Evolutionary conservation across 2,113 vertebrate genomes (phyloP).

Genomic region (Clarias macrocephalus): DNA sequence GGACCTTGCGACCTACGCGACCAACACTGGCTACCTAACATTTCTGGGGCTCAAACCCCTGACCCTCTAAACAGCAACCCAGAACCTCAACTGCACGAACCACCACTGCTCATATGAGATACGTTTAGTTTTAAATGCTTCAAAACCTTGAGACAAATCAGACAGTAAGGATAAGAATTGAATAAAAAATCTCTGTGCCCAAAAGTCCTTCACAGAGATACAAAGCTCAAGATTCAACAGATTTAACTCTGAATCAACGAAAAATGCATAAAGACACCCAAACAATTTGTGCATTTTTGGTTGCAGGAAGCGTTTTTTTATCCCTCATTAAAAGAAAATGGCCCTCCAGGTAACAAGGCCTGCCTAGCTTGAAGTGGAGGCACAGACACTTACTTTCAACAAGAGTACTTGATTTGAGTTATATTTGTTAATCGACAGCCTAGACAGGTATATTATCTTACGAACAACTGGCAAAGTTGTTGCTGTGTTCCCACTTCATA

Average conservation of each 20-base stretch:
- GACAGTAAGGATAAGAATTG: no score
- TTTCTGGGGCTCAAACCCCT: no score
- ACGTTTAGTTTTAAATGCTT: no score
- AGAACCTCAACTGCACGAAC: no score
- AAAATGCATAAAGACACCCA: background rate
- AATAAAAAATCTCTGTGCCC: no score
- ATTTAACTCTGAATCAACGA: background rate
- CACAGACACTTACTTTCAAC: constrained; percentile 54
- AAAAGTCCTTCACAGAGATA: no score
- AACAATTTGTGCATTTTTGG: background rate
- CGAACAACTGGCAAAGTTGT: background rate
- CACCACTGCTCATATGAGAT: no score
- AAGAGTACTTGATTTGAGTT: constrained; percentile 67
- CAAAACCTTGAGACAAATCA: no score
- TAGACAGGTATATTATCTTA: background rate
- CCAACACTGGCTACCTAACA: no score
- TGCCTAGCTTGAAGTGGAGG: background rate
- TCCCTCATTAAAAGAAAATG: constrained; percentile 24
- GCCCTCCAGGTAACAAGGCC: background rate
- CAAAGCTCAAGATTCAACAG: no score
- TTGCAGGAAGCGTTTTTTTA: background rate
- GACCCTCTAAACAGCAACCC: no score
- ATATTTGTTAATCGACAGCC: background rate
- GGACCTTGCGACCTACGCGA: no score
- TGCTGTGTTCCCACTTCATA: background rate